Evolutionary conservation across 1,140 invertebrate genomes (phyloP).

Genomic region (Drosophila carrolli): DNA sequence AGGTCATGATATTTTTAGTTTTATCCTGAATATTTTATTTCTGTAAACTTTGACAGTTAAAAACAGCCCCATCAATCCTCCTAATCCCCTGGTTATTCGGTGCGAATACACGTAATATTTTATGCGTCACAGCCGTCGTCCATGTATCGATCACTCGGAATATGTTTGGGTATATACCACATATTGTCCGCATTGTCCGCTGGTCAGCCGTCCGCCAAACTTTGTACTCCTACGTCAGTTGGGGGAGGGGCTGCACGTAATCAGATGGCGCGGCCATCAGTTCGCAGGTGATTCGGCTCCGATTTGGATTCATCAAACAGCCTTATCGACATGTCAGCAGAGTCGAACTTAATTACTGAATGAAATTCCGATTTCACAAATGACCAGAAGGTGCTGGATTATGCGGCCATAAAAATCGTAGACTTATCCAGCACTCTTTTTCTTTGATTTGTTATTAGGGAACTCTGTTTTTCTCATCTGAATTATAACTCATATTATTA

Average conservation of each 20-base stretch:
- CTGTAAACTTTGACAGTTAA: background rate
- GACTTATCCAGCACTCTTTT: background rate
- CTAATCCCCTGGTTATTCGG: background rate
- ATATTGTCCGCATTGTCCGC: background rate
- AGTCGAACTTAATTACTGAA: slow-evolving; percentile 34
- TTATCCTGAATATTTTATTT: background rate
- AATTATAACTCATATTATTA: too few relatives aligned
- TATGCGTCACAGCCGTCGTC: slow-evolving; percentile 18
- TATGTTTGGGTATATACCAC: background rate
- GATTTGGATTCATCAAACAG: slow-evolving; percentile 35
- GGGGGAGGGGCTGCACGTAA: slow-evolving; percentile 12
- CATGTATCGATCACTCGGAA: slow-evolving; percentile 38
- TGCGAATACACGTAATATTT: background rate
- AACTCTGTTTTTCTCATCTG: too few relatives aligned
- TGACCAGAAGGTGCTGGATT: slow-evolving; percentile 7
- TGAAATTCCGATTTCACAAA: slow-evolving; percentile 37
- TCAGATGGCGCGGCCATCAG: slow-evolving; percentile 8
- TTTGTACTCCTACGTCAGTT: slow-evolving; percentile 41
- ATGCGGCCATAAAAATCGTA: background rate
- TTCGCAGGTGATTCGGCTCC: slow-evolving; percentile 39
- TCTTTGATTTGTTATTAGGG: too few relatives aligned
- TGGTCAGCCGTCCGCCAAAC: slow-evolving; percentile 22
- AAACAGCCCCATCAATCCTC: background rate
- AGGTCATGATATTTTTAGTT: too few relatives aligned
- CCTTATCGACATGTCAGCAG: slow-evolving; percentile 42